Conservation (phyloP, 30 jellyfish, hydroid and myxozoan species). For the Chironex yamaguchii region DNA sequence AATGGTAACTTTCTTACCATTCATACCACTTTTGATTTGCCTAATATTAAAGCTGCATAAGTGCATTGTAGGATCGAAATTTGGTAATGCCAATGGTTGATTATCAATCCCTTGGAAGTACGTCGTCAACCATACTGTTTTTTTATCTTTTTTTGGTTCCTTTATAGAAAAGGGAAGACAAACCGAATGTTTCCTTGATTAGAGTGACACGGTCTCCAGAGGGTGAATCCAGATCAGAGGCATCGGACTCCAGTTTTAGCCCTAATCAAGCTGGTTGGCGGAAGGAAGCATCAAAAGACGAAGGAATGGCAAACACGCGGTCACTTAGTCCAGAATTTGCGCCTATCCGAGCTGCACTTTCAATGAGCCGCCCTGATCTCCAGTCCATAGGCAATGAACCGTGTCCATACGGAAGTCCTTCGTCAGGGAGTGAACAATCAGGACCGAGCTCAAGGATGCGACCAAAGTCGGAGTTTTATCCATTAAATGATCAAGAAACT, state of each 20-base stretch:
- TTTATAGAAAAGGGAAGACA: slow-evolving; percentile 64
- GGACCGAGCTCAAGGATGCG: slow-evolving; percentile 41
- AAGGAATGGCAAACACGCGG: slow-evolving; percentile 38
- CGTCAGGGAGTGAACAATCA: slow-evolving; percentile 69
- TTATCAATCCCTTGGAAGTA: not conserved
- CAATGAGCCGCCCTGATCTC: slow-evolving; percentile 86
- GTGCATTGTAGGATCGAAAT: no score
- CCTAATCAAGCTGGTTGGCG: slow-evolving; percentile 39
- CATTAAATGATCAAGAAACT: slow-evolving; percentile 26
- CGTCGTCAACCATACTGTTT: not conserved
- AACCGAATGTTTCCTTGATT: slow-evolving; percentile 25
- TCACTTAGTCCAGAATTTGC: slow-evolving; percentile 60
- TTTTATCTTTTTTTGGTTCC: not conserved
- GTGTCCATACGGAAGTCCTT: not conserved
- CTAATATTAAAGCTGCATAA: no score
- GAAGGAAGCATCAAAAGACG: slow-evolving; percentile 22
- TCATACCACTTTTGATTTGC: no score
- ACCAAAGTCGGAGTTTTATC: slow-evolving; percentile 75
- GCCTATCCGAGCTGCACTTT: slow-evolving; percentile 86
- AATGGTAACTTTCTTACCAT: no score
- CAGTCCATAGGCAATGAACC: slow-evolving; percentile 33
- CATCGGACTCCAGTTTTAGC: slow-evolving; percentile 75
- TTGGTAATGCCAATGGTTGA: no score
- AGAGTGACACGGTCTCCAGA: slow-evolving; percentile 72
- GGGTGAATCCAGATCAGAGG: slow-evolving; percentile 62